A percentile compares a stretch with the other conserved stretches of the same genome.
phyloP scores from a whole-genome alignment of 2,888 invertebrate species.

The Ariolimax columbianus region DNA sequence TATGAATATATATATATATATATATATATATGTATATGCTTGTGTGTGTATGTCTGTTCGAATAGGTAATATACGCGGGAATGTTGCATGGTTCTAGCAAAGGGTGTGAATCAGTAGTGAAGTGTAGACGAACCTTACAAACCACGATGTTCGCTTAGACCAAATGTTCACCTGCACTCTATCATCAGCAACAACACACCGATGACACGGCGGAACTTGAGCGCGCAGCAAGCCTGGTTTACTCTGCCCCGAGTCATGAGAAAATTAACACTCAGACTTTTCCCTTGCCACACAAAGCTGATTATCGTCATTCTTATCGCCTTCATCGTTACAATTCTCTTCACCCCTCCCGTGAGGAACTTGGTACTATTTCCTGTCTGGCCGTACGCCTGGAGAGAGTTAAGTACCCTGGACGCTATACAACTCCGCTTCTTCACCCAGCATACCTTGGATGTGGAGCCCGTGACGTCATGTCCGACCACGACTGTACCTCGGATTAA shows the following conservation, averaged over 20 bases:
- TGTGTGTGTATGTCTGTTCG: not conserved
- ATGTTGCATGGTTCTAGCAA: not conserved
- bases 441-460: slow-evolving; percentile 15
- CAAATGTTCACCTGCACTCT: not conserved
- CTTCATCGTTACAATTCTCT: not conserved
- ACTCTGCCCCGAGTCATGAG: not conserved
- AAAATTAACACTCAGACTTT: not conserved
- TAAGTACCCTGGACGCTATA: slow-evolving; percentile 30
- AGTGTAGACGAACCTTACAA: not conserved
- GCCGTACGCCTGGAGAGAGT: slow-evolving; percentile 38
- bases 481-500: not conserved
- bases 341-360: slow-evolving; percentile 16
- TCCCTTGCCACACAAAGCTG: not conserved
- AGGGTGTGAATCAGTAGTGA: not conserved
- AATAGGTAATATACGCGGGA: not conserved
- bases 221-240: not conserved
- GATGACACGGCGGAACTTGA: not conserved
- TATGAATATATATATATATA: too few relatives aligned
- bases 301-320: not conserved
- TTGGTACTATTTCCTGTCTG: slow-evolving; percentile 17
- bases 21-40: not conserved
- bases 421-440: slow-evolving; percentile 17
- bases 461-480: slow-evolving; percentile 15
- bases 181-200: not conserved
- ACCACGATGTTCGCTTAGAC: not conserved